phyloP scores from a whole-genome alignment of 2,888 invertebrate genomes.

The Rhingia campestris region DNA sequence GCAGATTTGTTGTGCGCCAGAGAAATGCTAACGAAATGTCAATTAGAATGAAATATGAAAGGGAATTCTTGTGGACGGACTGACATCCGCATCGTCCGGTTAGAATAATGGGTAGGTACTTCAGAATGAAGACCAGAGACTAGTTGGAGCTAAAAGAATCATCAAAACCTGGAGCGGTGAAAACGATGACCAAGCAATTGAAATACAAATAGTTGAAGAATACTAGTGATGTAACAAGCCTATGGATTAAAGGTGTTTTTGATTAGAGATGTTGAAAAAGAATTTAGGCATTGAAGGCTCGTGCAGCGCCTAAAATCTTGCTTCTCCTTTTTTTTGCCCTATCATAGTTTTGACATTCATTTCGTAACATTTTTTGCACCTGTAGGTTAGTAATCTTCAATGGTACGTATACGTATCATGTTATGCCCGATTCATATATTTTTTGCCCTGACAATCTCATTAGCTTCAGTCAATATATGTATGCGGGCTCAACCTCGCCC shows the following conservation, averaged over 20 bases:
- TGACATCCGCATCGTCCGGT: constrained; percentile 27
- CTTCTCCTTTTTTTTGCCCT: too few species aligned
- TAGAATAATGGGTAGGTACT: neutral
- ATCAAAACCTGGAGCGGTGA: too few species aligned
- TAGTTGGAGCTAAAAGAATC: neutral
- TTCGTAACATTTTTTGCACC: too few species aligned
- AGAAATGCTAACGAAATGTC: constrained; percentile 67
- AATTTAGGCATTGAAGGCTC: neutral
- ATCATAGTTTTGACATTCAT: too few species aligned
- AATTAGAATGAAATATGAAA: constrained; percentile 72
- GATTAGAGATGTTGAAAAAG: neutral
- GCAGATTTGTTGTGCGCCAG: constrained; percentile 39
- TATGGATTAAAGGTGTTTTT: neutral
- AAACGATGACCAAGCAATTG: too few species aligned
- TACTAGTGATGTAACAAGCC: neutral
- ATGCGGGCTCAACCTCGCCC: too few species aligned
- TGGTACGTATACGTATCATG: too few species aligned
- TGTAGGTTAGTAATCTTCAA: too few species aligned
- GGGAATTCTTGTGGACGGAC: constrained; percentile 26
- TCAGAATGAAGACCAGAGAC: neutral
- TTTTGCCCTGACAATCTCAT: too few species aligned
- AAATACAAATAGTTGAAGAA: neutral
- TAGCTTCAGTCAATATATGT: too few species aligned
- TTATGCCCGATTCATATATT: too few species aligned
- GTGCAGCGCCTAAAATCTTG: too few species aligned